These are phyloP conservation scores for Tamias sibiricus DNA, from an alignment of 2,113 vertebrate genomes.

Conservation along the genomic window DNA sequence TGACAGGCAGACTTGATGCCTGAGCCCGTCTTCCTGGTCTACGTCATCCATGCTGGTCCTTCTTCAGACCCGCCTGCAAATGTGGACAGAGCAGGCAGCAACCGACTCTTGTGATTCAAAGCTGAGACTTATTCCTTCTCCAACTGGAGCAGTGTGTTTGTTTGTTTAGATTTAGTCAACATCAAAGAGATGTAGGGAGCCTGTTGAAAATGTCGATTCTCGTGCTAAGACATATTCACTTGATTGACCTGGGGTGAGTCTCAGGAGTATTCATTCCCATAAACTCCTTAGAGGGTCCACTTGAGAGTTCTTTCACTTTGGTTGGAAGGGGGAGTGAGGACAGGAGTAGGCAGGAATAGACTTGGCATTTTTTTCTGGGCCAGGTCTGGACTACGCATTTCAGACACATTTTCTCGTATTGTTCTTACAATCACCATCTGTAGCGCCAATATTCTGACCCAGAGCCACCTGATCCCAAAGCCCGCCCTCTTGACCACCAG, in stretches of 20 bases:
- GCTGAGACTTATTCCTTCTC: not conserved
- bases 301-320: not conserved
- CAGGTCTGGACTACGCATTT: not conserved
- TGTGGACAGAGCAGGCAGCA: not conserved
- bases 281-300: too few species aligned
- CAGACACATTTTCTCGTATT: not conserved
- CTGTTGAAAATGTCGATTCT: not conserved
- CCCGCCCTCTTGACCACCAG: not conserved
- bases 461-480: not conserved
- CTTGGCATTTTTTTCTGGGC: not conserved
- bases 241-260: too few species aligned
- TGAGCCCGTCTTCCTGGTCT: not conserved
- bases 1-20: not conserved
- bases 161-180: not conserved
- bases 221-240: not conserved
- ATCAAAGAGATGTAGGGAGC: not conserved
- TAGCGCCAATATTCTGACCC: not conserved
- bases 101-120: not conserved
- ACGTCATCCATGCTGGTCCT: rapidly evolving
- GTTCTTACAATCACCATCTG: not conserved
- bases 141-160: not conserved
- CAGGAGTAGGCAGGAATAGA: not conserved
- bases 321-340: not conserved
- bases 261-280: not conserved
- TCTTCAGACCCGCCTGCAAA: rapidly evolving